phyloP scores from a whole-genome alignment of 2,888 invertebrate species.

The Protonemura montana region DNA sequence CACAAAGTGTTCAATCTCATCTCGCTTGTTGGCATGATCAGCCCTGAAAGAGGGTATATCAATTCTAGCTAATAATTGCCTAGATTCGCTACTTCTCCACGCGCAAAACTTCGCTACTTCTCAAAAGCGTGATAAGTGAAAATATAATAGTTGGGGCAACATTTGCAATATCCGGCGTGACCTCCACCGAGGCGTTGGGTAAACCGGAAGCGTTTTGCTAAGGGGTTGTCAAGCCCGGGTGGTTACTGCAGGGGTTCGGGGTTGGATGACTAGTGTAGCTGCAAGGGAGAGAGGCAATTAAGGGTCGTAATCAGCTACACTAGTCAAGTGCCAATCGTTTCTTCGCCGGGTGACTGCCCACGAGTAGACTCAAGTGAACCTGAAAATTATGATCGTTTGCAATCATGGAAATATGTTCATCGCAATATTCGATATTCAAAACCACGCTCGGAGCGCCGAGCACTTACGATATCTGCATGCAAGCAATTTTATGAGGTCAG shows the following conservation, averaged over 20 bases:
- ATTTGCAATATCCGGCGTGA: neutral
- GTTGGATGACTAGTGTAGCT: neutral
- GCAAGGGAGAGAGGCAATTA: constrained; percentile 1
- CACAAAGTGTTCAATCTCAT: neutral
- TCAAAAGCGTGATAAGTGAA: neutral
- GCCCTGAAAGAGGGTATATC: neutral
- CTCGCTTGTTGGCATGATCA: neutral
- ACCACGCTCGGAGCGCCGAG: neutral
- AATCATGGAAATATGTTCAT: neutral
- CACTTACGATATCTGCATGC: neutral
- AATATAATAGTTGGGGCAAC: neutral
- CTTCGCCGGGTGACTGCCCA: neutral
- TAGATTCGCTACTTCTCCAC: neutral
- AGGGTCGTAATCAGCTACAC: neutral
- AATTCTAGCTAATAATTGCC: neutral
- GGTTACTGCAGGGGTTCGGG: neutral
- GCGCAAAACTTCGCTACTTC: neutral
- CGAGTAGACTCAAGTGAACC: neutral
- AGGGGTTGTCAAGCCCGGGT: neutral
- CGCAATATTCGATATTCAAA: neutral
- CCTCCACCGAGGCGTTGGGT: neutral
- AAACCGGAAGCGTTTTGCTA: neutral
- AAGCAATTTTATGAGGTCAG: neutral
- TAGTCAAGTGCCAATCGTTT: neutral
- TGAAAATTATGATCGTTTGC: neutral